These are phyloP conservation scores for Mechanitis mazaeus DNA, from an alignment of 2,888 invertebrate species.

Conservation along the genomic window DNA sequence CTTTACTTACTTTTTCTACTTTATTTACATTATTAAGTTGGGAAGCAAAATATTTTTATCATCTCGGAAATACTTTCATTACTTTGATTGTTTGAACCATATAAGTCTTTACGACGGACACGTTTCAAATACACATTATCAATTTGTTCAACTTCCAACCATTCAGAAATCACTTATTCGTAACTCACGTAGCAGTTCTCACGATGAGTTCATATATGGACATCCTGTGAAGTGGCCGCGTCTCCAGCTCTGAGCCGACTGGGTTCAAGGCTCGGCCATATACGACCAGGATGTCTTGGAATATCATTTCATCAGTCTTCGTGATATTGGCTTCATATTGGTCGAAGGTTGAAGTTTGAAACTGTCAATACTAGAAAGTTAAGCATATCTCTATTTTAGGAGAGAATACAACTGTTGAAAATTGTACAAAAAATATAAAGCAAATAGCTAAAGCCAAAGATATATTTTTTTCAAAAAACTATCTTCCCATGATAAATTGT, in stretches of 20 bases:
- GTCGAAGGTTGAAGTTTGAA: background rate
- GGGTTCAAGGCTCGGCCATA: slow-evolving; percentile 28
- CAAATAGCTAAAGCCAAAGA: too few relatives aligned
- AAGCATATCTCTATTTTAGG: too few relatives aligned
- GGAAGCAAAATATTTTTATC: too few relatives aligned
- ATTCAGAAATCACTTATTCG: slow-evolving; percentile 9
- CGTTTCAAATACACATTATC: slow-evolving; percentile 5
- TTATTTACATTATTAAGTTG: too few relatives aligned
- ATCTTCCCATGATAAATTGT: slow-evolving; percentile 1
- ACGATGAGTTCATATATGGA: slow-evolving; percentile 31
- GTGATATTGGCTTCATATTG: background rate
- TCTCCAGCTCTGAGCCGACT: slow-evolving; percentile 19
- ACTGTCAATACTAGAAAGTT: too few relatives aligned
- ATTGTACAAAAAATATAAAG: too few relatives aligned
- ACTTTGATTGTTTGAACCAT: slow-evolving; percentile 1
- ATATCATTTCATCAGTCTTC: slow-evolving; percentile 12
- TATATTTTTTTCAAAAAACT: too few relatives aligned
- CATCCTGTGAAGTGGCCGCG: slow-evolving; percentile 33
- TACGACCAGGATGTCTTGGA: slow-evolving; percentile 23
- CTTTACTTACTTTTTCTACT: too few relatives aligned
- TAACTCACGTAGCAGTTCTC: slow-evolving; percentile 22
- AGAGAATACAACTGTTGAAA: too few relatives aligned
- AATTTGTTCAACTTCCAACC: slow-evolving; percentile 3
- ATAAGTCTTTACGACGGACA: slow-evolving; percentile 1
- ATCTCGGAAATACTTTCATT: background rate